Evolutionary conservation across 2,888 invertebrate species (phyloP), one percentile per base, ranked within the genome.

Genomic region (Omphaloscelis lunosa): DNA sequence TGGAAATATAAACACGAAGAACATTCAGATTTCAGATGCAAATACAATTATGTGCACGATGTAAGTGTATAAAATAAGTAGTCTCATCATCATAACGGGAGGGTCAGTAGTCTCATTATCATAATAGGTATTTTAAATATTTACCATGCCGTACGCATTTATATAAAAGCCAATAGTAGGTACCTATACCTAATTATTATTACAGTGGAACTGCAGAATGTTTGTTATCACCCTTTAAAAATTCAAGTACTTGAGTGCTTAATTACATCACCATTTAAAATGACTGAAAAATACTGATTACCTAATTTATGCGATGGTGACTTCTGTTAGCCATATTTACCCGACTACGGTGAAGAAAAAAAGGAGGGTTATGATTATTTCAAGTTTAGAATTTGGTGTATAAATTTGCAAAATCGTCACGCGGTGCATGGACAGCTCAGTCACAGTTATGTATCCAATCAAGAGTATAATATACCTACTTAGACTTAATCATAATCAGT

Each of bases 1-100:
- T 61, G 84, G 80, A 89, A 89, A 88, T 87, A 89, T 88, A 88
- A 89, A 91, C 88, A 87, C 86, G 85, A 72, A 83, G 83, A 88
- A 84, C 85, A 89, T 90, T 87, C 84, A 79, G 81, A 86, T 79
- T 90, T 87, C 82, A 82, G 80, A 86, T 79, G 86, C 71, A 83
- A 79, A 73, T 71, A 78, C 75, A 85, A 80, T 84, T 75, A 83
- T 79, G 66, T 73, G 51, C 67, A 71, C 75, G 74, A 75, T 74
- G 34, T 68, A 58, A 62, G 73, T 75, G 27, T 45, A 27, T 17
- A 17, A 51, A 80, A 27, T 17, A 17, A 51, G 79, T 51, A 63
- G 73, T 45, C 56, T 72, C 56, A 67, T n/a, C n/a, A n/a, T n/a
- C n/a, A n/a, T n/a, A n/a, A n/a, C n/a, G n/a, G n/a, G n/a, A n/a